These are phyloP conservation scores for Oscheius sp. DNA, from an alignment of 2,888 invertebrate genomes.

Conservation along the genomic window DNA sequence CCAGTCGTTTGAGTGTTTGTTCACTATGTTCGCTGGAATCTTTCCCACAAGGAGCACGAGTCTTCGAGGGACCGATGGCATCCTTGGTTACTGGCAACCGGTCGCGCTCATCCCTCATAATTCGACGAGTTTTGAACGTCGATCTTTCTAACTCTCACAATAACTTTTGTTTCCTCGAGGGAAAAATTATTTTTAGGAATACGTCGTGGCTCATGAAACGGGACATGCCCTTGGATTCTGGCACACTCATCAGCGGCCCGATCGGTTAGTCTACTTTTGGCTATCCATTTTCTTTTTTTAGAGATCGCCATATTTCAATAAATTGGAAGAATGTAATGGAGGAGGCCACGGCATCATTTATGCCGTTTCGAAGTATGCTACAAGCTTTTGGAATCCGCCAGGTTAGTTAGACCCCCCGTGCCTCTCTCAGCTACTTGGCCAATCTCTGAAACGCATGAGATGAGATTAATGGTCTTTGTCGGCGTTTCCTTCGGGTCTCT, in stretches of 20 bases:
- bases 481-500: background rate
- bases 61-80: background rate
- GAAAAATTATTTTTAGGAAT: conserved; percentile 56
- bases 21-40: background rate
- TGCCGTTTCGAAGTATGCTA: conserved; percentile 69
- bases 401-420: conserved; percentile 34
- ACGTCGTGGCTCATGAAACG: conserved; percentile 70
- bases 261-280: conserved; percentile 38
- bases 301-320: conserved; percentile 54
- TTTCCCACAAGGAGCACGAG: background rate
- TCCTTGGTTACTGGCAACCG: conserved; percentile 15
- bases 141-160: background rate
- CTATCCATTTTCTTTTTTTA: background rate
- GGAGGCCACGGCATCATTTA: conserved; percentile 67
- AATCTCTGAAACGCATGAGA: conserved; percentile 1
- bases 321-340: conserved; percentile 66
- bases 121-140: conserved; percentile 24
- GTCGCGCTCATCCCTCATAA: conserved; percentile 27
- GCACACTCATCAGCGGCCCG: conserved; percentile 70
- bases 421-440: background rate
- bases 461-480: conserved; percentile 26
- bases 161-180: conserved; percentile 11
- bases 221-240: conserved; percentile 70
- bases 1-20: conserved; percentile 28
- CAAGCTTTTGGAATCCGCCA: conserved; percentile 69